Base-by-base conservation (phyloP, 1,140 invertebrate genomes). In the Cardiocondyla obscurior region DNA sequence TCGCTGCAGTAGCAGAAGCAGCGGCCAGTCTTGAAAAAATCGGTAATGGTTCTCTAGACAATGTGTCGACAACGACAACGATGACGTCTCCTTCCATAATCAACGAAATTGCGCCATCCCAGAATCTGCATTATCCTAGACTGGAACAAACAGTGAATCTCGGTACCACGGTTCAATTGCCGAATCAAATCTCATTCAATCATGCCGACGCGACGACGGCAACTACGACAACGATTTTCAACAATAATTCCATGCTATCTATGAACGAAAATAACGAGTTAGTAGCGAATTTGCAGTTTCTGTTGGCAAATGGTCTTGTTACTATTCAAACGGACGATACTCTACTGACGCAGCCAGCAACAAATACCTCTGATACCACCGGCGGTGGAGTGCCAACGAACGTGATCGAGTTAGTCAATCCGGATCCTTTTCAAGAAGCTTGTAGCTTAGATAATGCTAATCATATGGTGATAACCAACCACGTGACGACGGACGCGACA, bases 261-360 rank as follows among this genome's bases (percentile, higher is more conserved):
- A 55, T 92, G 3, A 91, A 89, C 16, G 92, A 92, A 25, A 90
- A 86, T 16, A 92, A 92, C 82, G 89, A 93, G 53, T 36, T 92
- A 3, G 92, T 93, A 0, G 90, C 91, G 4, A 92, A 92, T 88
- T 74, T 93, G 3, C 91, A 92, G 19, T 93, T 91, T 36, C 69
- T 92, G 25, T 19, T 93, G 2, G 86, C 91, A 0, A 90, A 92
- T 60, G 92, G 91, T 16, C 85, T 92, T 1, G 91, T 93, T 5
- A 90, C 92, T 0, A 90, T 93, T 16, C 92, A 92, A 85, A 83
- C 91, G 0, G 91, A 92, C n/a, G 91, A 92, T 10, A 30, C 85
- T 0, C 33, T 90, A 7, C 25, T 89, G 46, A 39, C 86, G 7
- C 89, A 89, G 19, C 6, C 79, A 0, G n/a, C 74, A 42, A 3